Percentiles rank a stretch among this genome's conserved stretches.
Conservation (phyloP, 2,888 invertebrate genomes). For the Meliscaeva auricollis region DNA sequence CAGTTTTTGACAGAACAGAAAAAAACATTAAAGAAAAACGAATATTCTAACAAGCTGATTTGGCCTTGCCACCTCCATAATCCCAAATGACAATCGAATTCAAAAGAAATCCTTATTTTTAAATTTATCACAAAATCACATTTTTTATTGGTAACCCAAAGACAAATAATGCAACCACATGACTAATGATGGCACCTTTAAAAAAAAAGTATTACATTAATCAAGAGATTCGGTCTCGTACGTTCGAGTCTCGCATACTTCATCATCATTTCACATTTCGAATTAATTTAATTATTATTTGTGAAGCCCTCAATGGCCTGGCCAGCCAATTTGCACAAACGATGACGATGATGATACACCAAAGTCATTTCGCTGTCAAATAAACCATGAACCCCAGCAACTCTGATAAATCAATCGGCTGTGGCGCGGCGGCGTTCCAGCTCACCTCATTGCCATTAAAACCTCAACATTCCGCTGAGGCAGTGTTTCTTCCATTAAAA, state of each 20-base stretch:
- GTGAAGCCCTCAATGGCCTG: constrained; percentile 5
- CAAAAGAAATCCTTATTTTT: background rate
- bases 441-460: constrained; percentile 20
- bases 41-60: background rate
- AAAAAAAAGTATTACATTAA: background rate
- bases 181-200: background rate
- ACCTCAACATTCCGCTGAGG: constrained; percentile 13
- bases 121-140: background rate
- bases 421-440: no score
- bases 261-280: constrained; percentile 12
- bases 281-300: constrained; percentile 65
- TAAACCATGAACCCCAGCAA: constrained; percentile 48
- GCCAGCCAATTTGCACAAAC: constrained; percentile 34
- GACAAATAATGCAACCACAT: background rate
- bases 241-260: constrained; percentile 3
- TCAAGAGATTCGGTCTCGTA: background rate
- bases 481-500: constrained; percentile 43
- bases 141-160: background rate
- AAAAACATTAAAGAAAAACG: no score
- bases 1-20: no score
- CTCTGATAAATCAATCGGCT: constrained; percentile 70
- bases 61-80: background rate
- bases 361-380: constrained; percentile 62
- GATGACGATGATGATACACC: constrained; percentile 46
- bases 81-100: background rate